Evolutionary conservation across 1,140 invertebrate genomes (phyloP), one percentile per base, ranked within the genome.

Genomic region (Drosophila nikananu): DNA sequence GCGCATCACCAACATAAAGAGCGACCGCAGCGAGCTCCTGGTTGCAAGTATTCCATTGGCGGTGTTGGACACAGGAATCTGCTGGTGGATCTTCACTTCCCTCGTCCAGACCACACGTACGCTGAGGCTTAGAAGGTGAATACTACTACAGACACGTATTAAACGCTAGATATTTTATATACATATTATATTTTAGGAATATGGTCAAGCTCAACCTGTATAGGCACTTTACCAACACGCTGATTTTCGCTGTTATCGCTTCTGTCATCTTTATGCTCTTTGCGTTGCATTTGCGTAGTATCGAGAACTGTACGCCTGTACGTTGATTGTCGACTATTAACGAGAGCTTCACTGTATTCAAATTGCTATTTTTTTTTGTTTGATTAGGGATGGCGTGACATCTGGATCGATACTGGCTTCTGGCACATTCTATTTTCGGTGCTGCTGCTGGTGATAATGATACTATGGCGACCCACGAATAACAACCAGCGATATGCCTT

Each of bases 401-500:
- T 98, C 60, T 98, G 97, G 97, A 92, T 99, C 67, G 97, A 99
- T 93, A 97, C 98, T 70, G 98, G 97, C 5, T 99, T 97, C 93
- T 99, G 98, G 98, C 97, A 98, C 93, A 95, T 99, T 23, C 93
- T 98, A 21, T 99, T 99, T 93, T 97, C 97, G 21, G 94, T 96
- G 49, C 95, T 99, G 63, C 94, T 99, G 23, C 93, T 97, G 41
- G 97, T 98, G 15, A 99, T 99, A 73, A 99, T 99, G 97, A 95
- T 99, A 71, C 94, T 99, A 37, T 99, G 98, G 98, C 94, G 98
- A 76, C 98, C 98, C 6, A 97, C 97, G 5, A 97, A 97, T 90
- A 99, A 99, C 92, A 99, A 99, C 94, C 98, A 99, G 94, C 95
- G 97, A 89, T 99, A 98, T 94, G 98, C 98, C 5, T 99, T 99